Evolutionary conservation across 2,113 vertebrate genomes (phyloP).

Genomic region (Danio rerio): DNA sequence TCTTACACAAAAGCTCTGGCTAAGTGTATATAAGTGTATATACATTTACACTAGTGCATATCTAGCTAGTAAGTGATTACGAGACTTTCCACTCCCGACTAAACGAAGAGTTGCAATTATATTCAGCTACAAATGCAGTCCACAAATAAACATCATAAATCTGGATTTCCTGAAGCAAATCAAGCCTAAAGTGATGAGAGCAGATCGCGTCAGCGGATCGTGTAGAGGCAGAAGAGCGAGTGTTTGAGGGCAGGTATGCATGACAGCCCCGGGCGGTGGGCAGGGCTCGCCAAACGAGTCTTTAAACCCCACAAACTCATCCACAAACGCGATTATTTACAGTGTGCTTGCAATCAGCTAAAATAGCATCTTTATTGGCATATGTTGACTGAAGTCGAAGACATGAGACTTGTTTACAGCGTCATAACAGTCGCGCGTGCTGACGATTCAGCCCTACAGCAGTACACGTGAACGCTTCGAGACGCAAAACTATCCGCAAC

Average conservation of each 20-base stretch:
- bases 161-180: too few species aligned
- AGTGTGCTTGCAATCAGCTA: not conserved
- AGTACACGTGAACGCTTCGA: not conserved
- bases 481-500: not conserved
- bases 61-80: too few species aligned
- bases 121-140: too few species aligned
- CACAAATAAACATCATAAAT: too few species aligned
- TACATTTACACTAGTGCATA: too few species aligned
- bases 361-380: not conserved
- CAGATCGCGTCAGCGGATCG: not conserved
- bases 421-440: not conserved
- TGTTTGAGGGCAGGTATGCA: constrained; percentile 57
- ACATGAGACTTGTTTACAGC: not conserved
- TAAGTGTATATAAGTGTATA: too few species aligned
- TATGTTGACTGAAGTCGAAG: not conserved
- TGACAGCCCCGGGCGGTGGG: constrained; percentile 65
- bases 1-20: too few species aligned
- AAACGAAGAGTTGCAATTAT: too few species aligned
- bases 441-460: constrained; percentile 28
- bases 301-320: constrained; percentile 38
- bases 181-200: too few species aligned
- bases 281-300: constrained; percentile 56
- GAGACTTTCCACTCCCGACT: too few species aligned
- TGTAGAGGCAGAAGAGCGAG: constrained; percentile 12
- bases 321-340: not conserved